phyloP scores from a whole-genome alignment of 2,888 invertebrate species.

The Dynastes grantii region DNA sequence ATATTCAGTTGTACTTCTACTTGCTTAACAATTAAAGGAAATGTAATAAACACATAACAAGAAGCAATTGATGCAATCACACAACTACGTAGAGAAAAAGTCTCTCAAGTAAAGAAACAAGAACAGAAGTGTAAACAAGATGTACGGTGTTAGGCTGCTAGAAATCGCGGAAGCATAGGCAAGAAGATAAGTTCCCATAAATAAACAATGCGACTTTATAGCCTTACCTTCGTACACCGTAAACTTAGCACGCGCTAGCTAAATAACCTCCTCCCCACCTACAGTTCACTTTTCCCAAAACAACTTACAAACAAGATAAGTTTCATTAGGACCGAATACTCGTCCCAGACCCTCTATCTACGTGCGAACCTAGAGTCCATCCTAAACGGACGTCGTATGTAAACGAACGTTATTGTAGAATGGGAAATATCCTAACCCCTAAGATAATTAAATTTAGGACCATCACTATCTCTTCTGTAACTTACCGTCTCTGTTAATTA shows the following conservation, averaged over 20 bases:
- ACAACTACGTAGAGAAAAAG: no score
- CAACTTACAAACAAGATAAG: constrained; percentile 40
- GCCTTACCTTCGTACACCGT: no score
- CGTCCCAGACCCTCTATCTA: not conserved
- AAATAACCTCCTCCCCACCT: not conserved
- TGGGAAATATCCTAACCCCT: constrained; percentile 42
- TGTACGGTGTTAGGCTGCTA: no score
- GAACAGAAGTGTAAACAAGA: no score
- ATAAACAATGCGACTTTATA: no score
- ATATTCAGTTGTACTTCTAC: no score
- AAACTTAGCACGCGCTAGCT: not conserved
- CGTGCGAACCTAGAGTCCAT: constrained; percentile 14
- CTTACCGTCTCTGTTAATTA: constrained; percentile 61
- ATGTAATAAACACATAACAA: no score
- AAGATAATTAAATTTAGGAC: constrained; percentile 50
- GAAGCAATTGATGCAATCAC: no score
- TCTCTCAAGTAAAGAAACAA: no score
- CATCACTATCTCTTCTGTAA: constrained; percentile 55
- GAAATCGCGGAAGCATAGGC: no score
- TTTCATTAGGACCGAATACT: constrained; percentile 28
- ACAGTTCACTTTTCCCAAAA: constrained; percentile 14
- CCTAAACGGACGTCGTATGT: constrained; percentile 23
- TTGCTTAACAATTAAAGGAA: no score
- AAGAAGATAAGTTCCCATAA: no score
- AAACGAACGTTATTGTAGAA: constrained; percentile 40